A percentile compares a stretch with the other conserved stretches of the same genome.
phyloP scores from a whole-genome alignment of 1,140 invertebrate genomes.

The Penaeus indicus region DNA sequence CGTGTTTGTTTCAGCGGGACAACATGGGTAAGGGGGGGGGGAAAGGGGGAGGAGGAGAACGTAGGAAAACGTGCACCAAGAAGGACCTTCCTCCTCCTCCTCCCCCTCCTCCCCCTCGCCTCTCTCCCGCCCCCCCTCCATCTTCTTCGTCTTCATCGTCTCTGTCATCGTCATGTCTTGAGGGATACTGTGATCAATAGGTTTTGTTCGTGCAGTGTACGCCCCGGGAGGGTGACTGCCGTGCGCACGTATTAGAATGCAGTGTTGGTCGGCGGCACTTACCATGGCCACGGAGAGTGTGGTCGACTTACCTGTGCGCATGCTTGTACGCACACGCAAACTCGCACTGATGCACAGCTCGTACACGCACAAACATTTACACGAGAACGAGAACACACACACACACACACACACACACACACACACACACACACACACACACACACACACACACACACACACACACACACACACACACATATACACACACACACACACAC shows the following conservation, averaged over 20 bases:
- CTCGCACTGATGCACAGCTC: neutral
- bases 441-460: neutral
- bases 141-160: constrained; percentile 10
- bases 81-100: no score
- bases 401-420: constrained; percentile 41
- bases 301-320: neutral
- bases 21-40: no score
- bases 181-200: no score
- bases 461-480: neutral
- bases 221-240: no score
- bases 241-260: no score
- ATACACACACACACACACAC: neutral
- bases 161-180: neutral
- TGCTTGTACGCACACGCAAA: constrained; percentile 18
- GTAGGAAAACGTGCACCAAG: no score
- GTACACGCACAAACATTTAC: neutral
- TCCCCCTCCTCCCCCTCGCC: no score
- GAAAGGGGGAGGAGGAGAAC: no score
- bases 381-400: constrained; percentile 21
- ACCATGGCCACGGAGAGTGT: no score
- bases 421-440: constrained; percentile 34
- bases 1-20: constrained; percentile 3
- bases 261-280: no score
- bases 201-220: no score
- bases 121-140: neutral